Evolutionary conservation across 2,113 vertebrate genomes (phyloP).

Genomic region (Poeciliopsis retropinna): DNA sequence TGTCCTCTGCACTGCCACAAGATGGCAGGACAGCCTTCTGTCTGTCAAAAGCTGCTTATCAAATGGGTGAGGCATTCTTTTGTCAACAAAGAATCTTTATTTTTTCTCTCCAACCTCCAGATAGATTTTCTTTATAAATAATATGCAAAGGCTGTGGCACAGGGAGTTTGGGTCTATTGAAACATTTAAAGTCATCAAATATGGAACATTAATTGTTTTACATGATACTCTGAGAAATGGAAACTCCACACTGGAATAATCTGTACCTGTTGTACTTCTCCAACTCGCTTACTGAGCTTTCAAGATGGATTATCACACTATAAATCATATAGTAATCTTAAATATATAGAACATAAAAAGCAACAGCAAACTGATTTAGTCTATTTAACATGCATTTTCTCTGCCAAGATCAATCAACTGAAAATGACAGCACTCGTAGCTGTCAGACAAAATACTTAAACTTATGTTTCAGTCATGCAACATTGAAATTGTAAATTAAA

Average conservation of each 20-base stretch:
- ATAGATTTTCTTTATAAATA: slow-evolving; percentile 6
- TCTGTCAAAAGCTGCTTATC: neutral
- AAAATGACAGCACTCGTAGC: neutral
- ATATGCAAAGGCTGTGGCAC: neutral
- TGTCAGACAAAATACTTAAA: slow-evolving; percentile 3
- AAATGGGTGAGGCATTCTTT: neutral
- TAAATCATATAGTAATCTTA: slow-evolving; percentile 36
- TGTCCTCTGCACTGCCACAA: slow-evolving; percentile 55
- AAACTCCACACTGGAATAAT: slow-evolving; percentile 3
- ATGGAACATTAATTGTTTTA: slow-evolving; percentile 39
- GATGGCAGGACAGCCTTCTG: slow-evolving; percentile 60
- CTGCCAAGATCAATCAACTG: neutral
- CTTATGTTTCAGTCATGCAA: neutral
- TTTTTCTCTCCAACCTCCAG: slow-evolving; percentile 3
- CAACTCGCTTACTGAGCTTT: slow-evolving; percentile 22
- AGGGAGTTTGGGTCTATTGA: slow-evolving; percentile 14
- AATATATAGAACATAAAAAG: slow-evolving; percentile 28
- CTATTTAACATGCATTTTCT: neutral
- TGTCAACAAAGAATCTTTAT: neutral
- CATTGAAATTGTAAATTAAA: neutral
- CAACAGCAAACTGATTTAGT: neutral
- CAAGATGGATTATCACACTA: slow-evolving; percentile 53
- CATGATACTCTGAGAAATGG: slow-evolving; percentile 10
- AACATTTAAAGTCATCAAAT: slow-evolving; percentile 33
- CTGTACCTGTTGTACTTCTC: neutral